Evolutionary conservation across 2,113 vertebrate species (phyloP), one percentile per base, ranked within the genome.

Genomic region (Columba janthina): DNA sequence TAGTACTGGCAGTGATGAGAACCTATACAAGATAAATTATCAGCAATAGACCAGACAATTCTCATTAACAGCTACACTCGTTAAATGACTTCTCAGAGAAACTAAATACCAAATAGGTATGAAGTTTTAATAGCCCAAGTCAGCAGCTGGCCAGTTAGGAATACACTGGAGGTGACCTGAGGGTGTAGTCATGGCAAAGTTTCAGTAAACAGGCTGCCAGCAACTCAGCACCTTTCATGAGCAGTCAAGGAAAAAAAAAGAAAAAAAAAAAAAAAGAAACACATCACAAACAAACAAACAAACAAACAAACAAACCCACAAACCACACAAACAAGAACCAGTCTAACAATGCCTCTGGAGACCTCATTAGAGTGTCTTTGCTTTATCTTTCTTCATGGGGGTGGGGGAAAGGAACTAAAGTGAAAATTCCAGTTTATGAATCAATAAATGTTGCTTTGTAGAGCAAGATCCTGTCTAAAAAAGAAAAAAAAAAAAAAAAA

Each of bases 331-430:
- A 46, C 31, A 71, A 78, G 46, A 88, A 22, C 10, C 11, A 44
- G 38, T 76, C 79, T 95, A 94, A 94, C 42, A 73, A 75, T 53
- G 50, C 66, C 95, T 87, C 83, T 64, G 32, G 77, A 93, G 87
- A 93, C 54, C 88, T 93, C 92, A 83, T 95, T 92, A 94, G n/a
- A 48, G 42, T 38, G 10, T 28, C 54, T 92, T 34, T 32, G 4
- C 28, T 73, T 60, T n/a, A 15, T 15, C 32, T 80, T 48, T 75
- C 79, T 64, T 56, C 54, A 66, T 26, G 11, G 20, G 50, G 12
- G 44, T 18, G 15, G 21, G 54, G 25, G 20, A 36, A 14, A 50
- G 44, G 25, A 53, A 74, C 46, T 31, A 36, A 86, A 91, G 85
- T 29, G 14, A 54, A 93, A 64, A 60, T 20, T 87, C 29, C 8